Conservation (phyloP, 2,888 invertebrate species). For the Epiperipatus broadwayi region DNA sequence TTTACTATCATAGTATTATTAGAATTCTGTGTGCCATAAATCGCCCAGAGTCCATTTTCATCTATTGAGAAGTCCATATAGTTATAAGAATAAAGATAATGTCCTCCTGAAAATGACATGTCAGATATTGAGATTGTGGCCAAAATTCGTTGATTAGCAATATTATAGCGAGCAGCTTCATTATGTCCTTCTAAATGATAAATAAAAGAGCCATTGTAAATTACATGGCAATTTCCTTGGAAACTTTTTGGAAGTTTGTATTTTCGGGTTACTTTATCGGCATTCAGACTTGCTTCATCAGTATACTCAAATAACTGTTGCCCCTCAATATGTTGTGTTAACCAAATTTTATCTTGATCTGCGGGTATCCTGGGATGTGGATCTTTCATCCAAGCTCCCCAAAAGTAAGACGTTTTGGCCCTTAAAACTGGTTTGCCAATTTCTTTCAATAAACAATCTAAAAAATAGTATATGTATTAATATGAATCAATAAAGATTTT, state of each 20-base stretch:
- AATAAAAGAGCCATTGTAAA: constrained; percentile 83
- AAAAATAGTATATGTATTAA: too few relatives aligned
- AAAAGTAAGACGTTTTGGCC: constrained; percentile 48
- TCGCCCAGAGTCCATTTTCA: constrained; percentile 90
- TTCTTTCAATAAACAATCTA: constrained; percentile 69
- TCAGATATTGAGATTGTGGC: too few relatives aligned
- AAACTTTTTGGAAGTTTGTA: too few relatives aligned
- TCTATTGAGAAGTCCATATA: constrained; percentile 87
- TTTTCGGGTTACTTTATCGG: too few relatives aligned
- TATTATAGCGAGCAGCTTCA: too few relatives aligned
- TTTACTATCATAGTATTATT: constrained; percentile 65
- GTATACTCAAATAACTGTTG: constrained; percentile 54
- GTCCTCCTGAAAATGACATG: too few relatives aligned
- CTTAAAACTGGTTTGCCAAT: constrained; percentile 85
- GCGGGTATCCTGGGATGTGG: constrained; percentile 36
- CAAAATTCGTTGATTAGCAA: too few relatives aligned
- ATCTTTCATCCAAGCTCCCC: constrained; percentile 73
- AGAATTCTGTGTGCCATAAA: constrained; percentile 56
- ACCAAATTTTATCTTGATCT: constrained; percentile 54
- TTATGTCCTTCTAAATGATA: constrained; percentile 41
- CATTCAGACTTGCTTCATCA: too few relatives aligned
- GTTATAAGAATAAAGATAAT: too few relatives aligned
- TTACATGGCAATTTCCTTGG: constrained; percentile 84
- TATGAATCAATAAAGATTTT: too few relatives aligned
- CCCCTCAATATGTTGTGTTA: constrained; percentile 55